Evolutionary conservation across 35 echinoderm and acorn worm species (phyloP), one percentile per base, ranked within the genome.

Genomic region (Holothuria glaberrima): DNA sequence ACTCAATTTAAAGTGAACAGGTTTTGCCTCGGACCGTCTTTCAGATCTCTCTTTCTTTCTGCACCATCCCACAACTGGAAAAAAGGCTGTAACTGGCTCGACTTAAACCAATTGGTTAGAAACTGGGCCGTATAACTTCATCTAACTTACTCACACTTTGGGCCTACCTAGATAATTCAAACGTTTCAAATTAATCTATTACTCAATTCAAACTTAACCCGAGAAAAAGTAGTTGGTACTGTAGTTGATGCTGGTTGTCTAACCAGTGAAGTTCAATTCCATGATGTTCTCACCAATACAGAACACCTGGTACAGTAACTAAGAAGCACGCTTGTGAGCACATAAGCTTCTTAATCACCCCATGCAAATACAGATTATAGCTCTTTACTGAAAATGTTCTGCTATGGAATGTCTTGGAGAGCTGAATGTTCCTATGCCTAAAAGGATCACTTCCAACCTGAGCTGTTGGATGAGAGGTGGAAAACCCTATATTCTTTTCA

Each of bases 351-450:
- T 14, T 78, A 78, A 78, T 78, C 74, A 78, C 74, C 74, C 74
- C 74, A 78, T 78, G 74, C 74, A 78, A 78, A 52, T 48, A 78
- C 50, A 33, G 74, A 78, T 48, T 78, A 78, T 48, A 78, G 25
- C 26, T 48, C 50, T 54, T 9, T 5, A 41, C 74, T 78, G 44
- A 24, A 41, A 50, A 78, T 78, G 74, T 78, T 31, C 33, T 26
- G 36, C 74, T 26, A 69, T 54, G 50, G 50, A 54, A 54, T 54
- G 50, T 27, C 50, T 78, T 22, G 41, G 74, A 50, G 50, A 41
- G 44, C 50, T 48, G 44, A 48, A 78, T 78, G 74, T 78, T 78
- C 44, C 74, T 33, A 27, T 48, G 41, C 74, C 26, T 24, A 76
- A 48, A 78, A 78, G 74, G 38, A 48, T n/a, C n/a, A 38, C 27